Evolutionary conservation across 2,797 vertebrate species (phyloP).

Genomic region (Acipenser transmontanus): DNA sequence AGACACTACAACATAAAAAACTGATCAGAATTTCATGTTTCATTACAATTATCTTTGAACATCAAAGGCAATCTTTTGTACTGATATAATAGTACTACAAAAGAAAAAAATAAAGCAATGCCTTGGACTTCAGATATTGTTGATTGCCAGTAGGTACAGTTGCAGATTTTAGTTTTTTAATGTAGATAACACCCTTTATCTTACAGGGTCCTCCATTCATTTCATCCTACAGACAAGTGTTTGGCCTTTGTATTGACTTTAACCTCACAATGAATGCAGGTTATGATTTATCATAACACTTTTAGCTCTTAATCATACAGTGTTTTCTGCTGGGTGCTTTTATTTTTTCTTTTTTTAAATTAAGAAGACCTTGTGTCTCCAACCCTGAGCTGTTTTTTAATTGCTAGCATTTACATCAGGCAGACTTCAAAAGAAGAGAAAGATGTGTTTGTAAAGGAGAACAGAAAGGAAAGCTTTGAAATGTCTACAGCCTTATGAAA

Average conservation of each 20-base stretch:
- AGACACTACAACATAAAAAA: neutral
- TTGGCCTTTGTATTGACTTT: constrained; percentile 77
- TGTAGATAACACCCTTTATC: constrained; percentile 48
- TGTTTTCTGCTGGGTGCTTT: constrained; percentile 79
- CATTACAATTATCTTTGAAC: constrained; percentile 22
- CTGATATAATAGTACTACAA: constrained; percentile 34
- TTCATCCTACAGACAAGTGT: constrained; percentile 66
- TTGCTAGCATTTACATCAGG: constrained; percentile 91
- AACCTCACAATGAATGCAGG: constrained; percentile 81
- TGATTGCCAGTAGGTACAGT: constrained; percentile 27
- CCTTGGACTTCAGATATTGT: constrained; percentile 36
- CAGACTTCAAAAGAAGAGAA: constrained; percentile 88
- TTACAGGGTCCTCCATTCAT: constrained; percentile 52
- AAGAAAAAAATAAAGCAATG: constrained; percentile 27
- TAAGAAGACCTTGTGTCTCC: constrained; percentile 85
- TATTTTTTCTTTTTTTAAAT: constrained; percentile 69
- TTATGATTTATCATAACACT: constrained; percentile 86
- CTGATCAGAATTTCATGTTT: constrained; percentile 20
- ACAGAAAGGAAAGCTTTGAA: constrained; percentile 87
- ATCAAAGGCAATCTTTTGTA: constrained; percentile 30
- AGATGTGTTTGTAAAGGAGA: constrained; percentile 79
- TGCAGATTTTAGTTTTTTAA: constrained; percentile 29
- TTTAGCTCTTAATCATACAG: constrained; percentile 86
- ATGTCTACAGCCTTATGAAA: constrained; percentile 86
- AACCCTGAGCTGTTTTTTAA: constrained; percentile 85